These are phyloP conservation scores for Alcedo quadribrachys DNA, from an alignment of 2,797 vertebrate genomes.

Conservation along the genomic window DNA sequence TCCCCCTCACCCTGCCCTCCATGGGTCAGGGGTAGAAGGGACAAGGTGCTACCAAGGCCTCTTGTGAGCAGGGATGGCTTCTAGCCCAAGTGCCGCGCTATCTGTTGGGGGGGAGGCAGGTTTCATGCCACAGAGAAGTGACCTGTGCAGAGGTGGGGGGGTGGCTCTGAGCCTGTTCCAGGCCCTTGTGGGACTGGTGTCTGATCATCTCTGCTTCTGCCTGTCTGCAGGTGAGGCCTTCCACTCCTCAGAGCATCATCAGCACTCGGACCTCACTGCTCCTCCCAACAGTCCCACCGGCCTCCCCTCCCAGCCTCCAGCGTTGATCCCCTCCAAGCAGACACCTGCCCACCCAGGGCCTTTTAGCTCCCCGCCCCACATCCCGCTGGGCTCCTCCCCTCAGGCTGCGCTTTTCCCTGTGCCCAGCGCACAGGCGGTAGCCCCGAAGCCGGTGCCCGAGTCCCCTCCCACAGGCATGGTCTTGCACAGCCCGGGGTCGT, in stretches of 20 bases:
- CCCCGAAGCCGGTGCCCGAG: slow-evolving; percentile 81
- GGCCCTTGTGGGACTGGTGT: fast-evolving
- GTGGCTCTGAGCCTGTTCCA: not conserved
- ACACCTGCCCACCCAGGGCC: slow-evolving; percentile 83
- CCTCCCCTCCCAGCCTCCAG: slow-evolving; percentile 90
- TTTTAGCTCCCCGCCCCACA: slow-evolving; percentile 79
- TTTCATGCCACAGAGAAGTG: not conserved
- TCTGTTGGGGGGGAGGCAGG: not conserved
- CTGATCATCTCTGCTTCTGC: slow-evolving; percentile 15
- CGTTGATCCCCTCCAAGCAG: slow-evolving; percentile 85
- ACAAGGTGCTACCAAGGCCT: fast-evolving
- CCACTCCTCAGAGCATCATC: slow-evolving; percentile 92
- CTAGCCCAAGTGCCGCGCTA: fast-evolving
- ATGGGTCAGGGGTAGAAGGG: not conserved
- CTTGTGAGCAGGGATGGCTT: not conserved
- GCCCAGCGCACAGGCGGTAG: slow-evolving; percentile 77
- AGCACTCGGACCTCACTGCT: slow-evolving; percentile 94
- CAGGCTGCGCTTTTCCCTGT: slow-evolving; percentile 81
- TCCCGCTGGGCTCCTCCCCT: slow-evolving; percentile 82
- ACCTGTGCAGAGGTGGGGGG: not conserved
- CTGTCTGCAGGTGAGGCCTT: slow-evolving; percentile 91
- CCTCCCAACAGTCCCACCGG: slow-evolving; percentile 98
- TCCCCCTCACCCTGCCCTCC: not conserved
- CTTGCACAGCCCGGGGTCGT: slow-evolving; percentile 84
- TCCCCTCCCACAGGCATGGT: slow-evolving; percentile 79